Base-by-base conservation (phyloP, 2,888 invertebrate species). In the Arctia plantaginis region DNA sequence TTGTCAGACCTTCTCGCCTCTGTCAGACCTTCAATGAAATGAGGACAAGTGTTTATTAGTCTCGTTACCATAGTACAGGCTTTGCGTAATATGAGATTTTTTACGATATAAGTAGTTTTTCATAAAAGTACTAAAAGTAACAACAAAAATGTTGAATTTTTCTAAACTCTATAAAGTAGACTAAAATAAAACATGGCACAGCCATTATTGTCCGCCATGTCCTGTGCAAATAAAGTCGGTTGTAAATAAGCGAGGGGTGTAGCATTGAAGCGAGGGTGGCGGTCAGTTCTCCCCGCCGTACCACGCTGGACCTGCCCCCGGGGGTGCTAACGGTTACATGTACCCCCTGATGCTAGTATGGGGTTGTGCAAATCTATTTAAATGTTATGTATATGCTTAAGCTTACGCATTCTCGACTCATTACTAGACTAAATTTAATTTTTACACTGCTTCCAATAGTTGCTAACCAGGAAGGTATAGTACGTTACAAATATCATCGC, bases 211-310 rank as follows among this genome's bases (percentile, higher is more conserved):
- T 86, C 90, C 84, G 92, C 92, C 90, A 92, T 92, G 87, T 88
- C 91, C 89, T 88, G 87, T 90, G 93, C 93, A 89, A 93, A 93
- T 92, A 92, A 91, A 89, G 89, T 90, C 87, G 85, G 90, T 89
- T 88, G 92, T 93, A 93, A 92, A 93, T 93, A 92, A 89, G 88
- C 81, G 69, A 55, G 80, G 84, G 82, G 83, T 84, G 85, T 72
- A 59, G 41, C 33, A 84, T 85, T 62, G 62, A n/a, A 51, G 88
- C 18, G 86, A 82, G 92, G 92, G 92, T 90, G 93, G 88, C 91
- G 95, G 95, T 95, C 95, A 95, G 93, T 93, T 84, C 84, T 82
- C 87, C 90, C 89, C 85, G 79, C 85, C 83, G 87, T 89, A 86
- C 89, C 91, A 90, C 84, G 79, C 85, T 83, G 87, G 90, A 87